A percentile compares a stretch with the other conserved stretches of the same genome.
phyloP scores from a whole-genome alignment of 30 jellyfish, hydroid and myxozoan genomes.

The Aurelia sp. region DNA sequence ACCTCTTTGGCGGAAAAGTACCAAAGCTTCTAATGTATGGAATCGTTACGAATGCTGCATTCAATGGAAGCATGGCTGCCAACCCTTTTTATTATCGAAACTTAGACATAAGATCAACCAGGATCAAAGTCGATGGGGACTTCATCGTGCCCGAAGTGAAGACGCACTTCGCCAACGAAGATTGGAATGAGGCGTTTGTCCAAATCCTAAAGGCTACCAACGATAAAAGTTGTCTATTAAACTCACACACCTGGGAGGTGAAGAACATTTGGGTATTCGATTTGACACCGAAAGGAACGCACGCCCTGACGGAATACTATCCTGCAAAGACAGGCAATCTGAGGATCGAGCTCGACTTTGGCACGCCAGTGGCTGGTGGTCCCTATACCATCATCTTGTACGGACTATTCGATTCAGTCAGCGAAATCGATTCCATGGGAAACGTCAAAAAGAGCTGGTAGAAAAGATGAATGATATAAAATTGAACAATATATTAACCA shows the following conservation, averaged over 20 bases:
- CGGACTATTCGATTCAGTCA: neutral
- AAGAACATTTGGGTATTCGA: slow-evolving; percentile 1
- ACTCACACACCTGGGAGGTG: neutral
- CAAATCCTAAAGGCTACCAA: slow-evolving; percentile 3
- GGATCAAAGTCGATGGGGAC: too few species aligned
- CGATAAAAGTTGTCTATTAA: neutral
- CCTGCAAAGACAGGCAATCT: neutral
- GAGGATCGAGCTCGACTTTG: neutral
- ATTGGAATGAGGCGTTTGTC: neutral
- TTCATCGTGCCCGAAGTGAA: too few species aligned
- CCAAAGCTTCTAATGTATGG: slow-evolving; percentile 1
- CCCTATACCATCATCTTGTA: neutral
- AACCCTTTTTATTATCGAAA: neutral
- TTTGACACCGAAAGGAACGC: neutral
- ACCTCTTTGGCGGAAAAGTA: neutral
- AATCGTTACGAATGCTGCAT: neutral
- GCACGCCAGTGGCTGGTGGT: neutral
- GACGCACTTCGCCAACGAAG: neutral
- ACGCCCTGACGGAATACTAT: neutral
- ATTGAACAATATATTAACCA: neutral
- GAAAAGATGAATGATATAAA: neutral
- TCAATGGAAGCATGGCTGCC: neutral
- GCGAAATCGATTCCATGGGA: neutral
- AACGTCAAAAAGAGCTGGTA: neutral
- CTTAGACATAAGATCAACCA: too few species aligned